phyloP scores from a whole-genome alignment of 1,140 invertebrate genomes.

The Helicoverpa armigera region DNA sequence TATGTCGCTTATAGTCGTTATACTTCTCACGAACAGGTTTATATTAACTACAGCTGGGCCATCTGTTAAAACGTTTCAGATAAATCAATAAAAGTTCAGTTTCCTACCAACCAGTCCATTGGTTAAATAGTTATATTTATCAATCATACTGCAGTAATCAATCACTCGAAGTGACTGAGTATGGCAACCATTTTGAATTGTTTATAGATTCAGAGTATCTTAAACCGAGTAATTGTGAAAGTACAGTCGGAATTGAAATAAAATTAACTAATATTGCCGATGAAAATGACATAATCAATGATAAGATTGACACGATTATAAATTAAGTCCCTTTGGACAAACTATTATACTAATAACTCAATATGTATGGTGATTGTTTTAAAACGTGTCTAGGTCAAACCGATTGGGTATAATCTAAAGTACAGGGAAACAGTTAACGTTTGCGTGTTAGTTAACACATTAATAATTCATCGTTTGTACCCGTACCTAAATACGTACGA shows the following conservation, averaged over 20 bases:
- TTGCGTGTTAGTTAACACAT: slow-evolving; percentile 42
- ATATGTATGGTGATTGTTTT: slow-evolving; percentile 4
- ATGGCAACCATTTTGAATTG: background rate
- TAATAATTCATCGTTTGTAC: slow-evolving; percentile 30
- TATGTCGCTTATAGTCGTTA: slow-evolving; percentile 99
- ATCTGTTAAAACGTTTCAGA: slow-evolving; percentile 89
- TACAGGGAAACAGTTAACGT: slow-evolving; percentile 7
- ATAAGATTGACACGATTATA: background rate
- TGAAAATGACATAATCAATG: background rate
- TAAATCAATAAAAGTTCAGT: slow-evolving; percentile 47
- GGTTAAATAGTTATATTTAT: slow-evolving; percentile 16
- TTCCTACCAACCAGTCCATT: slow-evolving; percentile 26
- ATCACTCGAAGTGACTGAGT: background rate
- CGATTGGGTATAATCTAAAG: slow-evolving; percentile 29
- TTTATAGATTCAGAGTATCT: background rate
- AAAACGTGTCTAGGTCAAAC: slow-evolving; percentile 19
- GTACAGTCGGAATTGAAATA: background rate
- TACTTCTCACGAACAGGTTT: slow-evolving; percentile 98
- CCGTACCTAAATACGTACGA: slow-evolving; percentile 32
- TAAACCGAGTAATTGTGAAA: background rate
- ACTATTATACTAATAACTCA: background rate
- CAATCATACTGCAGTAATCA: background rate
- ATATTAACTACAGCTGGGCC: slow-evolving; percentile 97
- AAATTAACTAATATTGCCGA: background rate
- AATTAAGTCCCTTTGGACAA: background rate